These are phyloP conservation scores for Scaptomyza cyrtandrae DNA, from an alignment of 2,888 invertebrate genomes.

Conservation along the genomic window DNA sequence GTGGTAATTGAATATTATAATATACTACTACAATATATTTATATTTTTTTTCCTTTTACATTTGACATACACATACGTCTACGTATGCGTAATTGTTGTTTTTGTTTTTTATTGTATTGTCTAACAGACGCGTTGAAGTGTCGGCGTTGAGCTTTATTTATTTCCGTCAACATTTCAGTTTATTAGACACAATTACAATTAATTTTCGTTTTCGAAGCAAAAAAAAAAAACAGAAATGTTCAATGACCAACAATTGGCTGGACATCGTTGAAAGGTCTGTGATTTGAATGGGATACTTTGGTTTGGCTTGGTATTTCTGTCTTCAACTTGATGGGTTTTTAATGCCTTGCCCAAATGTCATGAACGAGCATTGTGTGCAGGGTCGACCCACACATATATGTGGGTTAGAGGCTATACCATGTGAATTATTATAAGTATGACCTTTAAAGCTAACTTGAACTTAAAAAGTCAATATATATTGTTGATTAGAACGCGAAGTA, in stretches of 20 bases:
- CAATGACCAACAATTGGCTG: conserved; percentile 37
- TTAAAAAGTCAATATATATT: background rate
- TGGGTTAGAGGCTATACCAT: conserved; percentile 24
- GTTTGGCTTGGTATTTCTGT: background rate
- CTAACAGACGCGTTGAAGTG: conserved; percentile 5
- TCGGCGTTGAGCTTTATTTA: conserved; percentile 33
- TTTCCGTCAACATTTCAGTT: conserved; percentile 74
- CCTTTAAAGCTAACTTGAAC: conserved; percentile 14
- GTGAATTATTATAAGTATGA: conserved; percentile 27
- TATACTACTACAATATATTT: conserved; percentile 3
- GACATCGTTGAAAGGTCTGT: conserved; percentile 61
- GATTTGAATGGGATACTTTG: conserved; percentile 45
- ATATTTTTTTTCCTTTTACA: conserved; percentile 67
- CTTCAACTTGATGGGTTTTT: conserved; percentile 67
- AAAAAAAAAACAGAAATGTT: conserved; percentile 23
- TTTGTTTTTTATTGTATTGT: background rate
- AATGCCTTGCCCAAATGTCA: conserved; percentile 70
- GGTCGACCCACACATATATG: conserved; percentile 41
- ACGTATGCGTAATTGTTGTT: conserved; percentile 52
- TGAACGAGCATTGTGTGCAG: conserved; percentile 64
- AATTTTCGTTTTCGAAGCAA: conserved; percentile 53
- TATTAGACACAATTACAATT: conserved; percentile 77
- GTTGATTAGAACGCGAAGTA: conserved; percentile 6
- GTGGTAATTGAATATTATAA: conserved; percentile 57
- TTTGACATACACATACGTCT: conserved; percentile 46